Evolutionary conservation across 2,888 invertebrate genomes (phyloP), one percentile per base, ranked within the genome.

Genomic region (Gastrophysa polygoni): DNA sequence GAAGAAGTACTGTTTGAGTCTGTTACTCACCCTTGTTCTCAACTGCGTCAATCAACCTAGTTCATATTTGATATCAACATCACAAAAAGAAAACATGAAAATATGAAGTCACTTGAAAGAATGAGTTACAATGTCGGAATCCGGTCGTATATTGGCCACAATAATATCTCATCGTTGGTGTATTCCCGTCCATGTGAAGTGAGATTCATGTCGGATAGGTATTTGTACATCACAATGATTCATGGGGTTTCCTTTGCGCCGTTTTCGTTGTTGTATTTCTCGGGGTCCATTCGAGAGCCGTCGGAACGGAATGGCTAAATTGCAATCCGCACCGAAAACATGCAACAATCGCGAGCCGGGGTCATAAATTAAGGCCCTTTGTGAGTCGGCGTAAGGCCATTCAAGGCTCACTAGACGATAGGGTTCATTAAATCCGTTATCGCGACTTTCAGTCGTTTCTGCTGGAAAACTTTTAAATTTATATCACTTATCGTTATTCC

Each of bases 401-500:
- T 77, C 77, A 76, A 73, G 76, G 59, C 74, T 73, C 68, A 69
- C 71, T 75, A 77, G 77, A 76, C 78, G 79, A 79, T 80, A 78
- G 79, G 80, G 78, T 80, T 80, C 80, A 80, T 80, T 80, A 80
- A 80, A 80, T 80, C 78, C 79, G 79, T 80, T 80, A 80, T 80
- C 80, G 79, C 79, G 75, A 78, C 76, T 77, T 76, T 75, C 74
- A 73, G 49, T 47, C 44, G 44, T 57, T 60, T 57, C 77, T 74
- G 74, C 74, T 75, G 78, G 78, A 75, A 80, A 80, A 80, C 78
- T 80, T 80, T 80, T 79, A 79, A 80, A 80, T 80, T 80, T 80
- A 80, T 80, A 79, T 80, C 78, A 78, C 79, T 80, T 80, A 79
- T 80, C 79, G 79, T 78, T 78, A 78, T 78, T 77, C 76, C 68